Percentiles rank a stretch among this genome's conserved stretches.
These are phyloP conservation scores for Champsocephalus esox DNA, from an alignment of 2,797 vertebrate genomes.

Conservation along the genomic window DNA sequence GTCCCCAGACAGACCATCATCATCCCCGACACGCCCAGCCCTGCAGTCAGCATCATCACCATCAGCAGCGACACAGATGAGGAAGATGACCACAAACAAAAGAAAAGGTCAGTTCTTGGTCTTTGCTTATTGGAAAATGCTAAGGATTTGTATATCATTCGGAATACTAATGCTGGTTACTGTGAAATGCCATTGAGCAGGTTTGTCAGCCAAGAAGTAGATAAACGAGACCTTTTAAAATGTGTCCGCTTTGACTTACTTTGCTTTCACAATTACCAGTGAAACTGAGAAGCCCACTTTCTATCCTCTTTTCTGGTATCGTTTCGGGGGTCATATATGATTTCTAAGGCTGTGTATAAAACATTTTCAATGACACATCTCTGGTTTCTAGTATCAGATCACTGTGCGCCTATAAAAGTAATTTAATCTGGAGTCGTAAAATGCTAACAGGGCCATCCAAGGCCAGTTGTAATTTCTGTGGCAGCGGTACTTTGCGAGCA, in stretches of 20 bases:
- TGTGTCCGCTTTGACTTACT: slow-evolving; percentile 14
- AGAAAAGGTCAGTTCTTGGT: slow-evolving; percentile 85
- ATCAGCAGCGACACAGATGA: slow-evolving; percentile 99
- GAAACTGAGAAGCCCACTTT: not conserved
- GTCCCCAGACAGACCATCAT: slow-evolving; percentile 96
- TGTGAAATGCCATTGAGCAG: not conserved
- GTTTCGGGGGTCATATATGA: not conserved
- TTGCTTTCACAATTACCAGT: not conserved
- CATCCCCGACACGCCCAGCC: slow-evolving; percentile 98
- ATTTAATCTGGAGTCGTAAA: slow-evolving; percentile 15
- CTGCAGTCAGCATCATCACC: slow-evolving; percentile 98
- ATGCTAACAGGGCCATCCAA: not conserved
- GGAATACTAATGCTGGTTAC: not conserved
- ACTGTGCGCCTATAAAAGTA: slow-evolving; percentile 5
- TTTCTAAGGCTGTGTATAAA: not conserved
- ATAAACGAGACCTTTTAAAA: slow-evolving; percentile 1
- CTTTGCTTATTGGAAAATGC: not conserved
- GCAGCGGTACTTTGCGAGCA: slow-evolving; percentile 1
- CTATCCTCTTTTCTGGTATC: not conserved
- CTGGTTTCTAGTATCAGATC: not conserved
- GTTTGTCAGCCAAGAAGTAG: not conserved
- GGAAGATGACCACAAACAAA: slow-evolving; percentile 95
- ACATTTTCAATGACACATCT: not conserved
- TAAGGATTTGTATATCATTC: not conserved
- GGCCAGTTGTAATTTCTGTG: not conserved